Base-by-base conservation (phyloP, 1,140 invertebrate species). In the Euwallacea similis region DNA sequence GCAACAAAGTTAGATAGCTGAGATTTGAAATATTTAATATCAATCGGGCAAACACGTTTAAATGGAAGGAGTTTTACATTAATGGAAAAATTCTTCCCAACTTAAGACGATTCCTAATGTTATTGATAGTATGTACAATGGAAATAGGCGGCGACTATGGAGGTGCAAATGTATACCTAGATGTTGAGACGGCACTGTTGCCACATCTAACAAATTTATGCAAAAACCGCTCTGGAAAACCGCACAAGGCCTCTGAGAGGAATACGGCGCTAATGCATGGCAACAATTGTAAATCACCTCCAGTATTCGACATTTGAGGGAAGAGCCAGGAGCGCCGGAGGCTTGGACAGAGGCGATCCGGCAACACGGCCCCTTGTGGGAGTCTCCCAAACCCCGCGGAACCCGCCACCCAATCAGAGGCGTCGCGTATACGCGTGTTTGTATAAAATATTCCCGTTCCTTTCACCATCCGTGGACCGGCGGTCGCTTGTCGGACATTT, bases 391-490 rank as follows among this genome's bases (percentile, higher is more conserved):
- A 33, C 59, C 55, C 7, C 59, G 59, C 59, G 59, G 42, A 61
- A 61, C 33, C 59, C 59, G 59, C 42, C 41, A 16, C 43, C 59
- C 59, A 61, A 61, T 61, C 33, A 61, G 42, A 41, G 41, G 33
- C 59, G 42, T 11, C 33, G 59, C 16, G 8, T 21, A 42, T 11
- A 61, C 59, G 11, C 41, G 59, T 44, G 59, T 61, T 44, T 44
- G 59, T 61, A 61, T 61, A n/a, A 42, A 61, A 58, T 58, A 58
- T 58, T 58, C 55, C n/a, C 55, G 55, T 15, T 58, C 55, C 13
- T 58, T 58, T 58, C 55, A 58, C 55, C n/a, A 58, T 58, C 55
- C 9, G 55, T 21, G 55, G 55, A 16, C n/a, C 55, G 55, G n/a
- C 55, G 21, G 21, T 33, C 21, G 21, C 21, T 21, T 42, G 16